A percentile compares a stretch with the other conserved stretches of the same genome.
Evolutionary conservation across 1,140 invertebrate genomes (phyloP).

Genomic region (Calliphora vicina): DNA sequence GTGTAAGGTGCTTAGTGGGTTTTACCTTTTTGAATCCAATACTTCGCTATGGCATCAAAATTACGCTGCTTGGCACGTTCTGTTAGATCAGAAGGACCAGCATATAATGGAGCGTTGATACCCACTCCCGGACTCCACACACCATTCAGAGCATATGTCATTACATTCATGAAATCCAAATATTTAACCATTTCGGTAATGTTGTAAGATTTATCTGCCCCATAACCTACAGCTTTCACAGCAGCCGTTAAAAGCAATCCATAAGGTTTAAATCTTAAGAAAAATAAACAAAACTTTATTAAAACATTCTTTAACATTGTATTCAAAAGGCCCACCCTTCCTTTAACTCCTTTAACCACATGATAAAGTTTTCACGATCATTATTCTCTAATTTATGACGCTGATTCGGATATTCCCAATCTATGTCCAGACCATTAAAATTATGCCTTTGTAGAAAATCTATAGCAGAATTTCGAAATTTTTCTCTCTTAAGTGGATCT

Average conservation of each 20-base stretch:
- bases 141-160: constrained; percentile 79
- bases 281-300: neutral
- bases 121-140: constrained; percentile 69
- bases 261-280: constrained; percentile 60
- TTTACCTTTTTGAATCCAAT: constrained; percentile 41
- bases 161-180: constrained; percentile 71
- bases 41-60: constrained; percentile 66
- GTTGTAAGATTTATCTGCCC: constrained; percentile 69
- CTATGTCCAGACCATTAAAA: constrained; percentile 83
- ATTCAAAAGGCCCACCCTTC: constrained; percentile 60
- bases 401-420: constrained; percentile 82
- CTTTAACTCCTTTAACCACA: constrained; percentile 68
- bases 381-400: constrained; percentile 66
- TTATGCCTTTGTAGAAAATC: constrained; percentile 69
- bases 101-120: constrained; percentile 70
- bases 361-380: constrained; percentile 65
- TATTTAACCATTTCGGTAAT: constrained; percentile 65
- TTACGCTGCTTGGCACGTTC: constrained; percentile 63
- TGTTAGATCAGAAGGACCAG: constrained; percentile 64
- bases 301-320: neutral
- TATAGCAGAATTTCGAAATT: constrained; percentile 70
- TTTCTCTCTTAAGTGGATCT: constrained; percentile 60
- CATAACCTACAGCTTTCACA: constrained; percentile 66
- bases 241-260: constrained; percentile 69
- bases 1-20: too few species aligned